Evolutionary conservation across 2,797 vertebrate genomes (phyloP).

Genomic region (Rhincodon typus): DNA sequence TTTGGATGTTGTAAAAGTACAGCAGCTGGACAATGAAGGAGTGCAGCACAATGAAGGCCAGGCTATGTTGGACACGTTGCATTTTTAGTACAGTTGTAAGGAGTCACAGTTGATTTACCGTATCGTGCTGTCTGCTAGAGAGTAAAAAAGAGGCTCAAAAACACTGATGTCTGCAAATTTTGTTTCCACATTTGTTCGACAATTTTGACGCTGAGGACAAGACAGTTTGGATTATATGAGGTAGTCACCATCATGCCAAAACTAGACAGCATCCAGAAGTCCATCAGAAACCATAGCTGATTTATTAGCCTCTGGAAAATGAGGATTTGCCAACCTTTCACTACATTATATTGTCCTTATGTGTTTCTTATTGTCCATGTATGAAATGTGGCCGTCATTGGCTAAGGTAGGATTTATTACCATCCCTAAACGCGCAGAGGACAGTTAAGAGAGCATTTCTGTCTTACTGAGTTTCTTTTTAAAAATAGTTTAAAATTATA

Average conservation of each 20-base stretch:
- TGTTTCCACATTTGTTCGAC: background rate
- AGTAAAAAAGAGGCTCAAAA: slow-evolving; percentile 17
- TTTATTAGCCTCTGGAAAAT: background rate
- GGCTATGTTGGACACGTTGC: background rate
- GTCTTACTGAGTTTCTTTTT: no score
- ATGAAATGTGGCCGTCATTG: no score
- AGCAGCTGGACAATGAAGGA: no score
- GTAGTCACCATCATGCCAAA: background rate
- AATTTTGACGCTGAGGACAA: background rate
- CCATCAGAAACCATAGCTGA: background rate
- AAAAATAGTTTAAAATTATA: no score
- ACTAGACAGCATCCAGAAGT: background rate
- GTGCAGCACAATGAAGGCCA: no score
- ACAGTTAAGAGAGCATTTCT: no score
- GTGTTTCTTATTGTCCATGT: no score
- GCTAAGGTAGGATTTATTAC: no score
- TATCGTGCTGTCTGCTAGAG: background rate
- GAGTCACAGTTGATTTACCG: background rate
- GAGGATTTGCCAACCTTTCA: background rate
- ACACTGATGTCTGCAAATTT: background rate
- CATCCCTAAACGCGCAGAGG: no score
- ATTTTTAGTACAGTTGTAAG: background rate
- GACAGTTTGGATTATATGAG: background rate
- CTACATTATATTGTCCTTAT: no score
- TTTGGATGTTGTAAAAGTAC: background rate